Evolutionary conservation across 2,888 invertebrate species (phyloP), one percentile per base, ranked within the genome.

Genomic region (Embidobia sp.): DNA sequence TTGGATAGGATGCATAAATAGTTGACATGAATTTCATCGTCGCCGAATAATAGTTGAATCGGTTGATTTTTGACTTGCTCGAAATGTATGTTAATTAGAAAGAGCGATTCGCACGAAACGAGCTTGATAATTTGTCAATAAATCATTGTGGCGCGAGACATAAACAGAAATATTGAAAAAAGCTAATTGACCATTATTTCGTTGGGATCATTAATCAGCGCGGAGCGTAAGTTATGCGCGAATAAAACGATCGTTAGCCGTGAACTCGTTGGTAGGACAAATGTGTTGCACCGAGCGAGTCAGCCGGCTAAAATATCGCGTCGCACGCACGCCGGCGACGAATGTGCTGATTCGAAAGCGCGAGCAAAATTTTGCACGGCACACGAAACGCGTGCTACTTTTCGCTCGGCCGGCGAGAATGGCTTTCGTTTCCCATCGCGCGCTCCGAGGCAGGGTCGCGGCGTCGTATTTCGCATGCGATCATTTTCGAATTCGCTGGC

Each of bases 381-480:
- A 70, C 69, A 78, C 77, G 70, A 74, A 78, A 74, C 80, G 79
- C 79, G 81, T 79, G 64, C 79, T 79, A 80, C 79, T 80, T 79
- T 79, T 77, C 78, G 70, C 79, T 77, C 44, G 63, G 69, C 75
- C 72, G 57, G 66, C 69, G 74, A 69, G 82, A 59, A 80, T 80
- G 81, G 81, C 82, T 83, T 81, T 82, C 81, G 83, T 82, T 72
- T 69, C 51, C 40, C 76, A 55, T 66, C 66, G 48, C 37, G 59
- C 18, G 29, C 10, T 31, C 40, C 26, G 33, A 33, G 57, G 48
- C 63, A 31, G 64, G 55, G 78, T 79, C 81, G 79, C 80, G 81
- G 80, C 77, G 79, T 70, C 69, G 76, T 61, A 59, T 55, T 74
- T 66, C 72, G 72, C 66, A 22, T 66, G 70, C 72, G 70, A 55